Evolutionary conservation across 2,113 vertebrate genomes (phyloP), one percentile per base, ranked within the genome.

Genomic region (Charina bottae): DNA sequence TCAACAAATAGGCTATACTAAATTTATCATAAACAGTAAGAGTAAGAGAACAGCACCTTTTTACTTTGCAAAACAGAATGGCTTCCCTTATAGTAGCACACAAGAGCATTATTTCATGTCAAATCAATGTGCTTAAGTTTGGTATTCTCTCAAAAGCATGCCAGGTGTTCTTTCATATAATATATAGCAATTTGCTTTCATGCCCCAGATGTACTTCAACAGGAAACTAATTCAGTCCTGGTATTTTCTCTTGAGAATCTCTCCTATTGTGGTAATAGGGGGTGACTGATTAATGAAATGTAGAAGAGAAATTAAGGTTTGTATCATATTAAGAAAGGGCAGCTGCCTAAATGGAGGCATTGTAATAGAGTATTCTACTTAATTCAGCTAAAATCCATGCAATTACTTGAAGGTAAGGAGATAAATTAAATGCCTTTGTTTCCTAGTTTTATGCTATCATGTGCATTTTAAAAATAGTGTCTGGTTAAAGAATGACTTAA

Each of bases 111-210:
- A 46, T 84, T 92, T 92, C 87, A 89, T 85, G 87, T 85, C 78
- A 59, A 89, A 62, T 46, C 91, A 85, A 26, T 62, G 86, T 88
- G 33, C 68, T 88, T 83, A 88, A 10, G 33, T 83, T 92, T 83
- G 72, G 86, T 83, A n/a, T 92, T 88, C 55, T 88, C 56, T 89
- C 17, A 49, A 83, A 92, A 92, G 42, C 49, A 85, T 89, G 78
- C 87, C 91, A 92, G 91, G 78, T 89, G 91, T 92, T 85, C 46
- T 92, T 89, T 92, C 87, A 85, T 92, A 89, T 89, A 92, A 89
- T 89, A 64, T 62, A 89, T 33, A 89, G 58, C 87, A 78, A 89
- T 92, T 92, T 92, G 91, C n/a, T 92, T 89, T 92, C 87, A 89
- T 89, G 56, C 72, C 87, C 87, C 91, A 92, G 91, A 92, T 92